phyloP scores from a whole-genome alignment of 1,140 invertebrate species.

The Lordiphosa mommai region DNA sequence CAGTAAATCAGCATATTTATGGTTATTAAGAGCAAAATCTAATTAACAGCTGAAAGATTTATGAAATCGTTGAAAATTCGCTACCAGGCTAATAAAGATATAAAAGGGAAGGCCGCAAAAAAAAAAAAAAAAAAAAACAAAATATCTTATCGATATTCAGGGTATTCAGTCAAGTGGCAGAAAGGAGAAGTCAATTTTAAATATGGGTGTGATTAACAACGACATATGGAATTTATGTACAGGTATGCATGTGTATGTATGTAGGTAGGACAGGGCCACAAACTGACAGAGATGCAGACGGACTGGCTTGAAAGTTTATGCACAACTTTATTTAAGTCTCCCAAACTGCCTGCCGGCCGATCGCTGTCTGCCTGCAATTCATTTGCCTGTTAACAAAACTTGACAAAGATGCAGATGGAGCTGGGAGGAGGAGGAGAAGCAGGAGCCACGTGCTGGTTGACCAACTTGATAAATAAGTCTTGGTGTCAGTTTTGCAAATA shows the following conservation, averaged over 20 bases:
- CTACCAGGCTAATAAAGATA: slow-evolving; percentile 5
- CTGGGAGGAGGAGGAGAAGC: neutral
- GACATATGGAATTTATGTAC: slow-evolving; percentile 57
- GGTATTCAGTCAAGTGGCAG: slow-evolving; percentile 33
- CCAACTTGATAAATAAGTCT: slow-evolving; percentile 59
- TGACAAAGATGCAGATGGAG: slow-evolving; percentile 11
- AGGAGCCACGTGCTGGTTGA: slow-evolving; percentile 36
- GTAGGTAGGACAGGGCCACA: slow-evolving; percentile 19
- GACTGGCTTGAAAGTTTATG: slow-evolving; percentile 20
- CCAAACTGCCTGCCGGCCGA: slow-evolving; percentile 18
- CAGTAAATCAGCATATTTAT: slow-evolving; percentile 18
- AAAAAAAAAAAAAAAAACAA: slow-evolving; percentile 5
- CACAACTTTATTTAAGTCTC: slow-evolving; percentile 47
- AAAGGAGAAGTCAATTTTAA: slow-evolving; percentile 48
- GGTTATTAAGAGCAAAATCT: slow-evolving; percentile 20
- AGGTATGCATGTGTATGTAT: slow-evolving; percentile 12
- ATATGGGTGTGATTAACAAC: slow-evolving; percentile 47
- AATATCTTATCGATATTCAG: slow-evolving; percentile 27
- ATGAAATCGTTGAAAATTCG: slow-evolving; percentile 15
- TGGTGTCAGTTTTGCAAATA: slow-evolving; percentile 41
- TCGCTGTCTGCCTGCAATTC: slow-evolving; percentile 53
- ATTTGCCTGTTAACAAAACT: slow-evolving; percentile 56
- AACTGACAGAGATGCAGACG: slow-evolving; percentile 19
- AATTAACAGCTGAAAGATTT: slow-evolving; percentile 43
- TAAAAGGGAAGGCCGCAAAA: neutral